These are phyloP conservation scores for Acromyrmex charruanus DNA, from an alignment of 1,140 invertebrate species.

Conservation along the genomic window DNA sequence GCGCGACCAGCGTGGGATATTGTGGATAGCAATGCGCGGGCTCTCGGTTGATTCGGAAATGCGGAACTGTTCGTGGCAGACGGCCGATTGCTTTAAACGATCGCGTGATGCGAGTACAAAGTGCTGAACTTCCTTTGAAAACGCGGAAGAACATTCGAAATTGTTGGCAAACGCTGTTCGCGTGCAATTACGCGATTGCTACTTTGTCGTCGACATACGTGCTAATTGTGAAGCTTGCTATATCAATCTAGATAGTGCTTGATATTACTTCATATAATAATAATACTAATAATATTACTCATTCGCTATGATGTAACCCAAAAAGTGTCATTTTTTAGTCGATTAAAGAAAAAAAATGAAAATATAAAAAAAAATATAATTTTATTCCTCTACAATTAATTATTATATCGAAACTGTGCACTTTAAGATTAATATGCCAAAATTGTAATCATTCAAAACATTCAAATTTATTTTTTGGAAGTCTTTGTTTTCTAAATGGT, in stretches of 20 bases:
- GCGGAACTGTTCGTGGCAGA: conserved; percentile 44
- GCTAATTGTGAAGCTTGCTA: neutral
- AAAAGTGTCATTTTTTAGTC: no score
- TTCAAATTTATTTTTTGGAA: no score
- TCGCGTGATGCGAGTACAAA: conserved; percentile 38
- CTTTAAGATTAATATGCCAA: no score
- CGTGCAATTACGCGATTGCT: conserved; percentile 23
- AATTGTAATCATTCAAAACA: no score
- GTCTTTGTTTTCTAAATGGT: no score
- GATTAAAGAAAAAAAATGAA: no score
- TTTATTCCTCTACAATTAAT: no score
- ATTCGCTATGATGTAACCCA: no score
- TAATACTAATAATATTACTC: no score
- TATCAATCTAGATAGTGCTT: neutral
- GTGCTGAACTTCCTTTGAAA: conserved; percentile 30
- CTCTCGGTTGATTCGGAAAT: neutral
- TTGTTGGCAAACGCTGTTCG: conserved; percentile 8
- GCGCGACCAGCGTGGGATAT: conserved; percentile 46
- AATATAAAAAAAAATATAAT: no score
- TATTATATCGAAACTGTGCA: no score
- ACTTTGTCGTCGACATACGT: conserved; percentile 25
- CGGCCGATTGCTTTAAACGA: conserved; percentile 44
- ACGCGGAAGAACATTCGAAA: conserved; percentile 33
- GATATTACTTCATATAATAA: neutral
- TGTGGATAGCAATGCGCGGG: neutral